These are phyloP conservation scores for Capitella teleta DNA, from an alignment of 1,140 invertebrate species.

Conservation along the genomic window DNA sequence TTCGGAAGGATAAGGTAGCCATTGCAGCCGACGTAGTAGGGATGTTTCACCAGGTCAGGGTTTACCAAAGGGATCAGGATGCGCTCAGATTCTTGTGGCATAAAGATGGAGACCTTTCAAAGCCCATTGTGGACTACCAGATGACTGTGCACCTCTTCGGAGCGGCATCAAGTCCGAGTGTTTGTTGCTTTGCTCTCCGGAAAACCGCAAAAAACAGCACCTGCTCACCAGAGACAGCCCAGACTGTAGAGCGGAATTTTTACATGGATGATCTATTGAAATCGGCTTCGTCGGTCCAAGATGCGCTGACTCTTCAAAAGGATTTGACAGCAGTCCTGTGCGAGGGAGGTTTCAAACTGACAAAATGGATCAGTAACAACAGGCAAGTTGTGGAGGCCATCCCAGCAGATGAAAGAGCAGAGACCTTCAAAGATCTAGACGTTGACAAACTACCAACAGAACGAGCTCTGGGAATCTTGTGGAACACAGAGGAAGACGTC, in stretches of 20 bases:
- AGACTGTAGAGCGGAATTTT: conserved; percentile 15
- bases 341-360: not conserved
- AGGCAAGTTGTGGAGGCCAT: conserved; percentile 4
- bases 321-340: conserved; percentile 8
- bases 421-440: conserved; percentile 6
- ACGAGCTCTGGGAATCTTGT: conserved; percentile 17
- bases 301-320: conserved; percentile 5
- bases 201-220: conserved; percentile 6
- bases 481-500: conserved; percentile 18
- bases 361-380: conserved; percentile 6
- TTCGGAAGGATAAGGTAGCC: conserved; percentile 16
- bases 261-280: conserved; percentile 9
- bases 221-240: not conserved
- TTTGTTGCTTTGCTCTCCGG: conserved; percentile 10
- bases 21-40: conserved; percentile 13
- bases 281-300: not conserved
- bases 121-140: no score
- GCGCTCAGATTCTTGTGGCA: conserved; percentile 16
- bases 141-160: conserved; percentile 16
- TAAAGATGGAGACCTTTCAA: no score
- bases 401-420: not conserved
- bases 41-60: conserved; percentile 18
- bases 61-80: conserved; percentile 9
- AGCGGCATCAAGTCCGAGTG: conserved; percentile 14
- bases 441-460: conserved; percentile 17